phyloP scores from a whole-genome alignment of 30 jellyfish, hydroid and myxozoan genomes.

The Catostylus mosaicus region DNA sequence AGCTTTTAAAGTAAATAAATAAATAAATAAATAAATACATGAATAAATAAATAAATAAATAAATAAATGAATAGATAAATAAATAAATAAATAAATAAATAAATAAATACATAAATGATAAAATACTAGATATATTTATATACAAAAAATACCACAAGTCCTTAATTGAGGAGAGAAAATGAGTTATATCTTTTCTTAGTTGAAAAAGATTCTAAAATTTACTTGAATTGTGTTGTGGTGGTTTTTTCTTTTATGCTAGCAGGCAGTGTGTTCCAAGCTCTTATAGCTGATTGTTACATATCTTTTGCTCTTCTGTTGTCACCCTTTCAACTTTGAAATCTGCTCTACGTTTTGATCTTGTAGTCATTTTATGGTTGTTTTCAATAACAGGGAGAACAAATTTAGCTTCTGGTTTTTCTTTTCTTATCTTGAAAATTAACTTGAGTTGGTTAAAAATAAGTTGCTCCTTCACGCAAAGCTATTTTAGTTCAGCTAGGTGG shows the following conservation, averaged over 20 bases:
- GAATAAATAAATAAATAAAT: too few relatives aligned
- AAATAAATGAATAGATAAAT: too few relatives aligned
- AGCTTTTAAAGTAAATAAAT: too few relatives aligned
- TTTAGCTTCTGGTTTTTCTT: conserved; percentile 59
- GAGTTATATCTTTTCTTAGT: conserved; percentile 3
- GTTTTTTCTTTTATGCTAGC: conserved; percentile 52
- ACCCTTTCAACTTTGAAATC: conserved; percentile 55
- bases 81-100: too few relatives aligned
- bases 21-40: too few relatives aligned
- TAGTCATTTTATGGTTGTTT: conserved; percentile 62
- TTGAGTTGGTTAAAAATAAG: conserved; percentile 41
- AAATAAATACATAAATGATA: too few relatives aligned
- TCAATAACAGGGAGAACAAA: conserved; percentile 58
- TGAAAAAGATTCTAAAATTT: conserved; percentile 27
- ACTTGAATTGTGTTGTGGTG: conserved; percentile 53
- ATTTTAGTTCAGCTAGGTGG: conserved; percentile 45
- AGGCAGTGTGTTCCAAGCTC: conserved; percentile 49
- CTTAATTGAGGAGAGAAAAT: too few relatives aligned
- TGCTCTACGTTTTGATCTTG: conserved; percentile 65
- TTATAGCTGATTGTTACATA: conserved; percentile 54
- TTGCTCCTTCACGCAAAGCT: conserved; percentile 53
- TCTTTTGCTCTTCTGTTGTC: conserved; percentile 54
- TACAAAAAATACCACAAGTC: too few relatives aligned
- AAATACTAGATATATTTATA: too few relatives aligned
- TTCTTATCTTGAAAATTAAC: conserved; percentile 50